These are phyloP conservation scores for Parasteatoda tepidariorum DNA, from an alignment of 1,140 invertebrate genomes.

Conservation along the genomic window DNA sequence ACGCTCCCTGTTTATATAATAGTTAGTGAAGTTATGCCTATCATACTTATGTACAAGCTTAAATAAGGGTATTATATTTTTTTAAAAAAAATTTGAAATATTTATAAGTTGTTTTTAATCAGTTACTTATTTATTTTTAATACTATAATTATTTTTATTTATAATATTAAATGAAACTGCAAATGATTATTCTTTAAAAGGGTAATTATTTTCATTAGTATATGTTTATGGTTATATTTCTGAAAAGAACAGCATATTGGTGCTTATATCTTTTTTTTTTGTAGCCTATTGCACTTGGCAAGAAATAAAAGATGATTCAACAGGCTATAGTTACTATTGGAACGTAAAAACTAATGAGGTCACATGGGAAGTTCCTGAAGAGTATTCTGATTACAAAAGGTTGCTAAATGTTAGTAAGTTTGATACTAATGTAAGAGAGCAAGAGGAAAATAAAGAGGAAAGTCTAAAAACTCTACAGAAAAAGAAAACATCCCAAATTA, in stretches of 20 bases:
- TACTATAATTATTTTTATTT: not conserved
- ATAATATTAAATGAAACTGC: not conserved
- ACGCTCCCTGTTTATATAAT: no score
- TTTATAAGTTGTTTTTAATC: not conserved
- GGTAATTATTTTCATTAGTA: not conserved
- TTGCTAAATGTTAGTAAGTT: not conserved
- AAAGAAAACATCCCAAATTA: not conserved
- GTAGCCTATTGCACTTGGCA: slow-evolving; percentile 71
- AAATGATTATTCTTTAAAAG: not conserved
- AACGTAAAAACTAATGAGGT: slow-evolving; percentile 78
- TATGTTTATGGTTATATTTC: not conserved
- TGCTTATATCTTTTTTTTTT: not conserved
- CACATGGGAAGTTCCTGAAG: slow-evolving; percentile 78
- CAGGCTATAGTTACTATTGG: slow-evolving; percentile 81
- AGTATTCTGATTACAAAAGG: slow-evolving; percentile 65
- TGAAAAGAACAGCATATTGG: not conserved
- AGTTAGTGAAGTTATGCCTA: no score
- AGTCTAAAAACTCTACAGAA: not conserved
- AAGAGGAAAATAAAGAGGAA: not conserved
- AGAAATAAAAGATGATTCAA: slow-evolving; percentile 77
- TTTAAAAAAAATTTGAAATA: no score
- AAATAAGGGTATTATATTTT: no score
- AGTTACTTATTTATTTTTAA: not conserved
- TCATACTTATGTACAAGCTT: no score
- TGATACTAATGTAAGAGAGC: no score